Conservation (phyloP, 1,140 invertebrate species). For the Microplitis mediator region DNA sequence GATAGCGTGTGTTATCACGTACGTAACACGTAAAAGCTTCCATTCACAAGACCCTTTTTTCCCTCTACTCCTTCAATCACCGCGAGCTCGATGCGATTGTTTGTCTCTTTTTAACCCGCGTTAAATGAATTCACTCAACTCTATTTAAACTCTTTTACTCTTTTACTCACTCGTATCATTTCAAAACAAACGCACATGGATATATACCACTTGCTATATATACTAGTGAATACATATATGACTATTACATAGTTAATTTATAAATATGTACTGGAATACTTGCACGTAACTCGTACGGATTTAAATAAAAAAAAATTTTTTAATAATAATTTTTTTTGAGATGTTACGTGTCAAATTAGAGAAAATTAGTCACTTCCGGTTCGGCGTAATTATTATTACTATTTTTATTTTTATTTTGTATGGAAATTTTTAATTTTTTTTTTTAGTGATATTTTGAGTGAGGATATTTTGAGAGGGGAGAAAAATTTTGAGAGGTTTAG, state of each 20-base stretch:
- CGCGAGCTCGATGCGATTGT: background rate
- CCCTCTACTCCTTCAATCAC: background rate
- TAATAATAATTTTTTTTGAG: too few relatives aligned
- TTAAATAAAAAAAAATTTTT: too few relatives aligned
- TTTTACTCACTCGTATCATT: background rate
- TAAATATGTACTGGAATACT: too few relatives aligned
- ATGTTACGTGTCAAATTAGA: too few relatives aligned
- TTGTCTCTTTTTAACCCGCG: background rate
- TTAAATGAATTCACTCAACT: background rate
- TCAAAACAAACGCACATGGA: background rate
- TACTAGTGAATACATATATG: background rate
- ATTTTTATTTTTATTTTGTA: too few relatives aligned
- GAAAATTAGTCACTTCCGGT: too few relatives aligned
- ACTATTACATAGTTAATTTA: background rate
- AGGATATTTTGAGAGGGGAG: too few relatives aligned
- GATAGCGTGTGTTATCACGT: background rate
- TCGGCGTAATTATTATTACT: too few relatives aligned
- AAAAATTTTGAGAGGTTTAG: too few relatives aligned
- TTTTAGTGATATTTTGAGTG: too few relatives aligned
- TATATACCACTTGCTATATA: background rate
- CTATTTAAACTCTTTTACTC: background rate
- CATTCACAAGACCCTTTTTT: constrained; percentile 1
- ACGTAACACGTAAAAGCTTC: constrained; percentile 3
- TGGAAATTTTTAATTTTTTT: too few relatives aligned
- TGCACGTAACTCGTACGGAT: too few relatives aligned